These are phyloP conservation scores for Flexamia atlantica DNA, from an alignment of 2,888 invertebrate species.

Conservation along the genomic window DNA sequence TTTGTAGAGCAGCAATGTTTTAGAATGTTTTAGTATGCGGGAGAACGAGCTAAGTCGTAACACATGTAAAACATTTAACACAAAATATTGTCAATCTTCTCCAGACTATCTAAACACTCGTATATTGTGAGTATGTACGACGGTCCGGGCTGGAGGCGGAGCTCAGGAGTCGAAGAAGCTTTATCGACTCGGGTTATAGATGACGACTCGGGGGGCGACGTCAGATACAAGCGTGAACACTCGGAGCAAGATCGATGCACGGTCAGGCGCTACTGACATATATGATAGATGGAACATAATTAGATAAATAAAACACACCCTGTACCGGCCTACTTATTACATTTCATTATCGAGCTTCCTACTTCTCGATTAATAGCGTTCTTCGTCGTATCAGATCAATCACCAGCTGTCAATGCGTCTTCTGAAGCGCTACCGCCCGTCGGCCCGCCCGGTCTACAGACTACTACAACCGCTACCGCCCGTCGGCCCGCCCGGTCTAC, in stretches of 20 bases:
- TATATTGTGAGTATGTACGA: too few species aligned
- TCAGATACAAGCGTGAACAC: slow-evolving; percentile 54
- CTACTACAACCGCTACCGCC: too few species aligned
- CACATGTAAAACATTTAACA: too few species aligned
- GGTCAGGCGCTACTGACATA: slow-evolving; percentile 63
- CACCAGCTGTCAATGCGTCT: slow-evolving; percentile 17
- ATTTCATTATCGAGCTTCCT: slow-evolving; percentile 50
- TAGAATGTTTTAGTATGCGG: too few species aligned
- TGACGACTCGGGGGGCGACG: slow-evolving; percentile 54
- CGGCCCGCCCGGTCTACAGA: too few species aligned
- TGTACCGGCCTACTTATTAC: slow-evolving; percentile 45
- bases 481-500: too few species aligned
- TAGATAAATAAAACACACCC: slow-evolving; percentile 64
- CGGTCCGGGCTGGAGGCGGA: too few species aligned
- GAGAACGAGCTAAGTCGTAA: too few species aligned
- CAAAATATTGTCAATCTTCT: too few species aligned
- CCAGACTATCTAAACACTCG: too few species aligned
- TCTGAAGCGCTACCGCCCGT: slow-evolving; percentile 5
- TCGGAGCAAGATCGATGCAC: slow-evolving; percentile 60
- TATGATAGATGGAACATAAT: slow-evolving; percentile 66
- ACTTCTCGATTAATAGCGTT: slow-evolving; percentile 45
- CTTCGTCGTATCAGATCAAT: slow-evolving; percentile 14
- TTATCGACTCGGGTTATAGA: slow-evolving; percentile 52
- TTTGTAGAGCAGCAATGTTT: too few species aligned
- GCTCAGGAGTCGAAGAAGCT: slow-evolving; percentile 25